phyloP scores from a whole-genome alignment of 2,113 vertebrate genomes.

The Nycticebus coucang region DNA sequence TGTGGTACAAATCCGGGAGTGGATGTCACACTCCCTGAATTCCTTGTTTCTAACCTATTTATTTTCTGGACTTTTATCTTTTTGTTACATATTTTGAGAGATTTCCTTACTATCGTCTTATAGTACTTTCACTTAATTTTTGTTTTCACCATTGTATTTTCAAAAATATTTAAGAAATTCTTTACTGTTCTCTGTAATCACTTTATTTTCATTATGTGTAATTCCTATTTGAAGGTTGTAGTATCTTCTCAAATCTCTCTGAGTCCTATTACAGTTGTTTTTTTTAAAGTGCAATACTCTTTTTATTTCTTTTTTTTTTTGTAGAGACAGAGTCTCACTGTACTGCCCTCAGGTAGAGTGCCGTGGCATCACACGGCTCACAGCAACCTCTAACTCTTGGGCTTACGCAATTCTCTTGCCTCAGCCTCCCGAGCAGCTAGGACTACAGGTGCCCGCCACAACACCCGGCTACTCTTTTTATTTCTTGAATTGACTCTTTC shows the following conservation, averaged over 20 bases:
- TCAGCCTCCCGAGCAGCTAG: too few relatives aligned
- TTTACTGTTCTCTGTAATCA: neutral
- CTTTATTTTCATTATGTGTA: constrained; percentile 23
- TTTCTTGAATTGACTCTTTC: constrained; percentile 40
- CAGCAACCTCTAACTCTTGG: too few relatives aligned
- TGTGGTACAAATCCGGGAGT: neutral
- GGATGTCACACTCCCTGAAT: neutral
- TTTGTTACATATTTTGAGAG: neutral
- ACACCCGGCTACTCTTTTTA: neutral
- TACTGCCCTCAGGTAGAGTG: too few relatives aligned
- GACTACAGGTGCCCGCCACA: too few relatives aligned
- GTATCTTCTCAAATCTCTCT: constrained; percentile 10
- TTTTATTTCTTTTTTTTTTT: constrained; percentile 15
- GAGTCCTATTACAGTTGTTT: neutral
- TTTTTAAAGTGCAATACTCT: neutral
- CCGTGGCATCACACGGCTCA: too few relatives aligned
- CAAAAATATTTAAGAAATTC: neutral
- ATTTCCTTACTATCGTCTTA: neutral
- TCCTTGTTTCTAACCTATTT: constrained; percentile 4
- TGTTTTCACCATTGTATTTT: constrained; percentile 37
- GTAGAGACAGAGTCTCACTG: too few relatives aligned
- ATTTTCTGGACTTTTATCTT: neutral
- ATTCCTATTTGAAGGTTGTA: neutral
- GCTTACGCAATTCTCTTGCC: too few relatives aligned
- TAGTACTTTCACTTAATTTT: neutral